These are phyloP conservation scores for Tenthredo amoena DNA, from an alignment of 2,888 invertebrate species.

Conservation along the genomic window DNA sequence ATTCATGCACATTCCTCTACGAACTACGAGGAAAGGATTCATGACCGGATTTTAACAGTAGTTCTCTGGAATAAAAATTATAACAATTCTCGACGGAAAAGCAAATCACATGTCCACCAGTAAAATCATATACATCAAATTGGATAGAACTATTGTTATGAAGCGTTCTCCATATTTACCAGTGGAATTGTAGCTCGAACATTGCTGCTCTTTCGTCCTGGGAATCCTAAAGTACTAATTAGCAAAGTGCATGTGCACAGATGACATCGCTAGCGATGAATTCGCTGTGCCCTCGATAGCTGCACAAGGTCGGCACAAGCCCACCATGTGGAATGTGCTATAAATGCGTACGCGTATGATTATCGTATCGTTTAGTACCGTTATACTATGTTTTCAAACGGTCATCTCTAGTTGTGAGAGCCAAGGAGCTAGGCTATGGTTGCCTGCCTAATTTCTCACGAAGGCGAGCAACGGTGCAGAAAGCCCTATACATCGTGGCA, in stretches of 20 bases:
- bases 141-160: neutral
- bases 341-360: conserved; percentile 12
- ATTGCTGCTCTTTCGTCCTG: neutral
- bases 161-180: conserved; percentile 19
- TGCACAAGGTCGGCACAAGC: conserved; percentile 35
- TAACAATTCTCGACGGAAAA: neutral
- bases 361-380: conserved; percentile 26
- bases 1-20: neutral
- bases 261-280: conserved; percentile 6
- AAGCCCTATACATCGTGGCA: neutral
- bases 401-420: neutral
- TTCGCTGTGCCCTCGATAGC: conserved; percentile 7
- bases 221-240: neutral
- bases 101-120: neutral
- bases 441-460: conserved; percentile 1
- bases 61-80: neutral
- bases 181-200: neutral
- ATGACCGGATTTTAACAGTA: neutral
- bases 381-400: conserved; percentile 32
- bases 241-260: conserved; percentile 8
- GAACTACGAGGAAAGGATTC: neutral
- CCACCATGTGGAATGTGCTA: conserved; percentile 11
- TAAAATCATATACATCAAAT: conserved; percentile 5
- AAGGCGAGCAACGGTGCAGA: neutral
- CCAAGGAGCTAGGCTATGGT: neutral